Evolutionary conservation across 2,113 vertebrate genomes (phyloP).

Genomic region (Mesembrinibis cayennensis): DNA sequence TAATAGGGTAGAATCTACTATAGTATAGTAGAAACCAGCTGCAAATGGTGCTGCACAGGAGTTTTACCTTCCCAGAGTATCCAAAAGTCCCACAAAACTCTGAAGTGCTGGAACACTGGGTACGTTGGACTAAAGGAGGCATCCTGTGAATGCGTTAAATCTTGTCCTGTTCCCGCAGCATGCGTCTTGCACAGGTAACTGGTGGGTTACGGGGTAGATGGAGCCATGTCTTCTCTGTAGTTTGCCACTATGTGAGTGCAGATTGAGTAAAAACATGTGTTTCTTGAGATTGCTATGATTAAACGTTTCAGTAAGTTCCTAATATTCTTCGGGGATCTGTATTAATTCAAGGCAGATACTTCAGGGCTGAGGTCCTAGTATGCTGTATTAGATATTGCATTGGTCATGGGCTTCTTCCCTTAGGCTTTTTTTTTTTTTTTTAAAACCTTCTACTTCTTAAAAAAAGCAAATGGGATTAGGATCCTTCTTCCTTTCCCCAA

Average conservation of each 20-base stretch:
- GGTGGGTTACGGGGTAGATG: not conserved
- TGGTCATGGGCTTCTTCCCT: not conserved
- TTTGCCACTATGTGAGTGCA: not conserved
- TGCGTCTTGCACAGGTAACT: no score
- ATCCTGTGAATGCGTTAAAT: fast-evolving
- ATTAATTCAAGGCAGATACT: not conserved
- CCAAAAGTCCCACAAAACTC: not conserved
- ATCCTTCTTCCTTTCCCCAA: not conserved
- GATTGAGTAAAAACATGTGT: not conserved
- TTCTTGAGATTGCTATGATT: not conserved
- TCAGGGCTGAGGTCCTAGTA: not conserved
- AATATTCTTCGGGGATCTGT: not conserved
- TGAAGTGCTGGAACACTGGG: not conserved
- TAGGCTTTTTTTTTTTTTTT: not conserved
- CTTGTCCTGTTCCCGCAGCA: not conserved
- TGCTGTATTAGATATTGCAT: not conserved
- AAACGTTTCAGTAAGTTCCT: not conserved
- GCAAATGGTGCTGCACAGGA: not conserved
- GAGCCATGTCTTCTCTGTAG: not conserved
- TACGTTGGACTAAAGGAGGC: not conserved
- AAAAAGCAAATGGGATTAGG: not conserved
- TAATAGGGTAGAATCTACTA: not conserved
- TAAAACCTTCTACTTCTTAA: not conserved
- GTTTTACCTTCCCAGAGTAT: not conserved
- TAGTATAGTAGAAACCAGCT: not conserved